A percentile compares a stretch with the other conserved stretches of the same genome.
phyloP scores from a whole-genome alignment of 2,113 vertebrate genomes.

The Natator depressus region DNA sequence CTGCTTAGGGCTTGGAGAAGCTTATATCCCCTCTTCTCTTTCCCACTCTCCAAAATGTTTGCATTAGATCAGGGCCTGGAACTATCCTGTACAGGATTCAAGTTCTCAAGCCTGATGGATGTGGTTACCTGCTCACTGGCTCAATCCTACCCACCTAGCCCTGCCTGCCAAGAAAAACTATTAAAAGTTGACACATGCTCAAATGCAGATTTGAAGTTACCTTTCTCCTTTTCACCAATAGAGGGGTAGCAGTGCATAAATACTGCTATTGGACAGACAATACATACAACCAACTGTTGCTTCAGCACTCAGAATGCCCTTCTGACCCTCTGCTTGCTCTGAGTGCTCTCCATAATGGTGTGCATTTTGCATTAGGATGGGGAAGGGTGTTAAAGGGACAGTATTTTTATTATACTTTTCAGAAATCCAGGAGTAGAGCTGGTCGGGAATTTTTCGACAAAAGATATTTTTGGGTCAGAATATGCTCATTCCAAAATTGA shows the following conservation, averaged over 20 bases:
- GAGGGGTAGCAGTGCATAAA: background rate
- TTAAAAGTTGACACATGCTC: background rate
- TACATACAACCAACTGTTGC: background rate
- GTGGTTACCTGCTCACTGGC: no score
- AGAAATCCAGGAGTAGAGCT: background rate
- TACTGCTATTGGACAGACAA: background rate
- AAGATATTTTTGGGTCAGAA: background rate
- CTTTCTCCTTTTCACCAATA: background rate
- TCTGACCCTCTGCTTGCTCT: background rate
- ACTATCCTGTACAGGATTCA: no score
- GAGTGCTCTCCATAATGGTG: background rate
- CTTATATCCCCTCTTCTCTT: background rate
- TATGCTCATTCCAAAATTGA: background rate
- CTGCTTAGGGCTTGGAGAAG: background rate
- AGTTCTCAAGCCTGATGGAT: no score
- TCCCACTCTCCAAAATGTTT: background rate
- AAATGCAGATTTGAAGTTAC: background rate
- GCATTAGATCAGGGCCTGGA: background rate
- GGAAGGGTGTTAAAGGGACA: background rate
- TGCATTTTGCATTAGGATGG: background rate
- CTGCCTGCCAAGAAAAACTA: background rate
- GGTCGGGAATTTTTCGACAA: no score
- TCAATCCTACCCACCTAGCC: no score
- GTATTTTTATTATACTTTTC: background rate
- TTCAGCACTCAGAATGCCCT: background rate